phyloP scores from a whole-genome alignment of 2,888 invertebrate species.

The Orchesella flavescens region DNA sequence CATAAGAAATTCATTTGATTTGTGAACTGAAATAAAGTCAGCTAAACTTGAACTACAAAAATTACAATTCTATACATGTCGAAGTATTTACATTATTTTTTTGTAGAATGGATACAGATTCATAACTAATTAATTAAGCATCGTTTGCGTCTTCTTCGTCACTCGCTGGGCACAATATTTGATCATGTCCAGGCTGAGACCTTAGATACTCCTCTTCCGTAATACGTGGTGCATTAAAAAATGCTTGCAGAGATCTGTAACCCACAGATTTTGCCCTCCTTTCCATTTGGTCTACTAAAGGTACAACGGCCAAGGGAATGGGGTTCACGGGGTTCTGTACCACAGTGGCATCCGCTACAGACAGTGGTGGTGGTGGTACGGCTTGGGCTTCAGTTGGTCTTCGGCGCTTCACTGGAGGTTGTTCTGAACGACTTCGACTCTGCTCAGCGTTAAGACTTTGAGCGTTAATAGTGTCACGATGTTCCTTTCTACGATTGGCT shows the following conservation, averaged over 20 bases:
- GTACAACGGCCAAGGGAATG: background rate
- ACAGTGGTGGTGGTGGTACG: background rate
- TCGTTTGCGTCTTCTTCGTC: too few relatives aligned
- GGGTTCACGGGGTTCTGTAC: background rate
- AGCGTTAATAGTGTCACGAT: background rate
- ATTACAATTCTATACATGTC: too few relatives aligned
- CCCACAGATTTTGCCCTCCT: background rate
- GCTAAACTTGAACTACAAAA: too few relatives aligned
- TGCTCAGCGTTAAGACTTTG: background rate
- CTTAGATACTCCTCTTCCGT: constrained; percentile 31
- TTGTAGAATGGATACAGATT: too few relatives aligned
- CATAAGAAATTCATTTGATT: too few relatives aligned
- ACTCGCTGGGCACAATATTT: constrained; percentile 56
- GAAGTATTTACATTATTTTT: too few relatives aligned
- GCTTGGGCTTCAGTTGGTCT: constrained; percentile 35
- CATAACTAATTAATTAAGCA: too few relatives aligned
- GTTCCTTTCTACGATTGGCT: constrained; percentile 6
- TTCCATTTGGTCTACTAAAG: constrained; percentile 13
- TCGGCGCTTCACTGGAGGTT: constrained; percentile 18
- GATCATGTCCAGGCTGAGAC: constrained; percentile 53
- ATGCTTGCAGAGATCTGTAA: too few relatives aligned
- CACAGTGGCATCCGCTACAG: background rate
- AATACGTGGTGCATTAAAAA: background rate
- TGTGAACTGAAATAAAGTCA: too few relatives aligned
- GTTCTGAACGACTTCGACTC: too few relatives aligned